A percentile compares a stretch with the other conserved stretches of the same genome.
These are phyloP conservation scores for Gulo gulo DNA, from an alignment of 2,113 vertebrate species.

Conservation along the genomic window DNA sequence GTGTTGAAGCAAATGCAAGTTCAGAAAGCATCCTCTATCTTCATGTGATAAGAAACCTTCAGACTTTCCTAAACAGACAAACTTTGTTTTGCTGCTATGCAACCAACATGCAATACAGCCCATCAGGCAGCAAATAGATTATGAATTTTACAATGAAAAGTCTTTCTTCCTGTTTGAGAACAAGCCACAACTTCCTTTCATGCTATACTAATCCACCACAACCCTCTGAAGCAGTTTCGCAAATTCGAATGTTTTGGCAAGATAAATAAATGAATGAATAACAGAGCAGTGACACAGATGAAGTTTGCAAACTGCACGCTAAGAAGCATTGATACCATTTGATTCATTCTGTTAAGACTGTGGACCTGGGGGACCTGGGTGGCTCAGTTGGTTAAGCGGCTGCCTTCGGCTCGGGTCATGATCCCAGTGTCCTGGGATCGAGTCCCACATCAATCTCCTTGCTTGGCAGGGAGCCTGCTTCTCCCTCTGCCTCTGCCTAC, in stretches of 20 bases:
- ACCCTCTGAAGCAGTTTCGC: conserved; percentile 68
- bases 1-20: conserved; percentile 78
- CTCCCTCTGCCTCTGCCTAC: too few relatives aligned
- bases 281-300: conserved; percentile 41
- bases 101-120: conserved; percentile 76
- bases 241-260: conserved; percentile 69
- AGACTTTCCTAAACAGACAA: conserved; percentile 78
- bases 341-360: not conserved
- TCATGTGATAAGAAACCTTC: conserved; percentile 76
- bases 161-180: conserved; percentile 68
- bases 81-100: conserved; percentile 84
- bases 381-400: too few relatives aligned
- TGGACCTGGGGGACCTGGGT: not conserved
- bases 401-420: too few relatives aligned
- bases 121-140: conserved; percentile 78
- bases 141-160: conserved; percentile 80
- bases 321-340: not conserved
- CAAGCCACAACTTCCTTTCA: conserved; percentile 80
- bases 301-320: conserved; percentile 44
- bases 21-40: conserved; percentile 75
- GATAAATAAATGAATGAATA: conserved; percentile 70
- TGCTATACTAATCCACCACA: conserved; percentile 72
- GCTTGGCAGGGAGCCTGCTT: too few relatives aligned
- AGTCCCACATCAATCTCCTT: too few relatives aligned
- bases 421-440: too few relatives aligned